Evolutionary conservation across 2,888 invertebrate species (phyloP), one percentile per base, ranked within the genome.

Genomic region (Sarcophaga carnaria): DNA sequence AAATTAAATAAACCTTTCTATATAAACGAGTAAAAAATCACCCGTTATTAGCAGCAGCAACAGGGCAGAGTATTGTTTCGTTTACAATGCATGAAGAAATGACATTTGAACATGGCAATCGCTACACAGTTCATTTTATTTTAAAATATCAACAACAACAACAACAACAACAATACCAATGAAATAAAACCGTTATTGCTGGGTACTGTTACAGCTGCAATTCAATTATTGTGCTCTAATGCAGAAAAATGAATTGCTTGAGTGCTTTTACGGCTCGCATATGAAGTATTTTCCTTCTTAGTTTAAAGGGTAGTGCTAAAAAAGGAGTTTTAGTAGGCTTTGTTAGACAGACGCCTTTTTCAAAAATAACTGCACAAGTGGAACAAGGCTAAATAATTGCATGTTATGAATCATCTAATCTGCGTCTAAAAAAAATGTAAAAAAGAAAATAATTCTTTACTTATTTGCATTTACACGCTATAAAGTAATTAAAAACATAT

Each of bases 151-250:
- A 71, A 17, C n/a, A 59, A 67, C 37, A 49, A 60, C 70, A 70
- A 64, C 54, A 27, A 64, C 71, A 20, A 64, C 37, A 64, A 47
- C 22, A 49, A 37, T 22, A 12, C 14, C 17, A 37, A 37, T 37
- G 10, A 37, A 37, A 37, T 37, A 37, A 37, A 37, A 37, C 37
- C 37, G 37, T 37, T 37, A 37, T 37, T 37, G 37, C 37, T 11
- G n/a, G 12, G 11, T 12, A 64, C 12, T 25, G 70, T 70, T 80
- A 74, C 77, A 80, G 54, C 47, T 70, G 77, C 83, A 87, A 87
- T 87, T 84, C 78, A 87, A 87, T 87, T 87, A 87, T 84, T 87
- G 69, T 27, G 84, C 81, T 81, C 66, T 84, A 87, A 84, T 87
- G 79, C 81, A 87, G 79, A 79, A 84, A 87, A 79, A 84, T 84